Percentiles rank a stretch among this genome's conserved stretches.
These are phyloP conservation scores for Pachyuromys duprasi DNA, from an alignment of 2,797 vertebrate species.

Conservation along the genomic window DNA sequence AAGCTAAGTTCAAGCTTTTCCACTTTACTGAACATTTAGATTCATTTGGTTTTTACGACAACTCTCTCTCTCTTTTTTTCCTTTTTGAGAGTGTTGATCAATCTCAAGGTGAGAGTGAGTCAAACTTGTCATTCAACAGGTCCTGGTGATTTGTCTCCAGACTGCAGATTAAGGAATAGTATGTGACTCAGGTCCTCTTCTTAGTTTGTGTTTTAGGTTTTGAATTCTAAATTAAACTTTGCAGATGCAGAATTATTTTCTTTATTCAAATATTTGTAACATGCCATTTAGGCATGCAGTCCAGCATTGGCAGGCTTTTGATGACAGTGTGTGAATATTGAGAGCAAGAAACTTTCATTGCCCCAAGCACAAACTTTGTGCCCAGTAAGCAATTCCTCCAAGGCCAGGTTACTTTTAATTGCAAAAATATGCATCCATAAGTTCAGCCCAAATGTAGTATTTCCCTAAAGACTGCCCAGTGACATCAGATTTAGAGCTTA, in stretches of 20 bases:
- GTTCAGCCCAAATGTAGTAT: background rate
- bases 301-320: background rate
- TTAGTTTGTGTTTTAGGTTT: background rate
- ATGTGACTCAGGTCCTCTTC: background rate
- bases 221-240: background rate
- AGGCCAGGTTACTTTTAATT: background rate
- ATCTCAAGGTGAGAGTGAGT: background rate
- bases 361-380: background rate
- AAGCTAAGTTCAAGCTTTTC: conserved; percentile 40
- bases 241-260: background rate
- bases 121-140: background rate
- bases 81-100: conserved; percentile 20
- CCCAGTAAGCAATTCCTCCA: background rate
- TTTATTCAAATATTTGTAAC: background rate
- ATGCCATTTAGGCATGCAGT: background rate
- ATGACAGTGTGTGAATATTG: rapidly evolving
- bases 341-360: background rate
- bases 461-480: background rate
- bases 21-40: conserved; percentile 32
- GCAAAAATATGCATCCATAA: background rate
- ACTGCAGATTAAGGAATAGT: background rate
- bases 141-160: background rate
- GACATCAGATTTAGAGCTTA: background rate
- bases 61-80: background rate
- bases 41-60: background rate